phyloP scores from a whole-genome alignment of 2,797 vertebrate genomes.

The Halcyon leucocephala region DNA sequence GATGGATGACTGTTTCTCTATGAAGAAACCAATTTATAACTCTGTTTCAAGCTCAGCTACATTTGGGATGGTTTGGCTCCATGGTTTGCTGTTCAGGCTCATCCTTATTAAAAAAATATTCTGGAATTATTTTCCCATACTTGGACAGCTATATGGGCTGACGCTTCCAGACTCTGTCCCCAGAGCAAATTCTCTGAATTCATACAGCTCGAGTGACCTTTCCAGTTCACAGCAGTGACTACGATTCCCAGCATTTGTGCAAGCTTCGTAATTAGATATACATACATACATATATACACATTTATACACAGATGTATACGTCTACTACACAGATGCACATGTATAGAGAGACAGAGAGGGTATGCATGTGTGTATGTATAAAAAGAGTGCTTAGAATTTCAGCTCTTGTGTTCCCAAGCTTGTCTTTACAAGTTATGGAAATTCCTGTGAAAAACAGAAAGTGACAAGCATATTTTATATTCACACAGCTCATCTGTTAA shows the following conservation, averaged over 20 bases:
- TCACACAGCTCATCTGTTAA: background rate
- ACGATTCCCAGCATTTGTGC: background rate
- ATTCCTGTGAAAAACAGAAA: constrained; percentile 18
- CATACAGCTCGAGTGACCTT: constrained; percentile 11
- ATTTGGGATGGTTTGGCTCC: background rate
- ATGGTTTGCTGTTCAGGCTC: background rate
- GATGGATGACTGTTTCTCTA: background rate
- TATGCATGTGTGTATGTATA: background rate
- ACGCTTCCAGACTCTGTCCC: background rate
- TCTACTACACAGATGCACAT: background rate
- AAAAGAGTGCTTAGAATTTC: background rate
- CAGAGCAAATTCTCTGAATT: constrained; percentile 60
- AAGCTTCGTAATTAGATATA: background rate
- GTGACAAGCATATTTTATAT: constrained; percentile 3
- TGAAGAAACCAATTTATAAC: background rate
- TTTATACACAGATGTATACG: background rate
- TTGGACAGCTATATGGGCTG: constrained; percentile 15
- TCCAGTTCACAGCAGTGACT: constrained; percentile 24
- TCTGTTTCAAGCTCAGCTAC: background rate
- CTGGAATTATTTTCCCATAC: constrained; percentile 29
- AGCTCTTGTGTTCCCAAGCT: background rate
- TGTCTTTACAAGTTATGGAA: background rate
- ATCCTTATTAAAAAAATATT: background rate
- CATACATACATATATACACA: background rate
- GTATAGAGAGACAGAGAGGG: background rate